These are phyloP conservation scores for Erythrocercus mccallii DNA, from an alignment of 2,113 vertebrate species.

Conservation along the genomic window DNA sequence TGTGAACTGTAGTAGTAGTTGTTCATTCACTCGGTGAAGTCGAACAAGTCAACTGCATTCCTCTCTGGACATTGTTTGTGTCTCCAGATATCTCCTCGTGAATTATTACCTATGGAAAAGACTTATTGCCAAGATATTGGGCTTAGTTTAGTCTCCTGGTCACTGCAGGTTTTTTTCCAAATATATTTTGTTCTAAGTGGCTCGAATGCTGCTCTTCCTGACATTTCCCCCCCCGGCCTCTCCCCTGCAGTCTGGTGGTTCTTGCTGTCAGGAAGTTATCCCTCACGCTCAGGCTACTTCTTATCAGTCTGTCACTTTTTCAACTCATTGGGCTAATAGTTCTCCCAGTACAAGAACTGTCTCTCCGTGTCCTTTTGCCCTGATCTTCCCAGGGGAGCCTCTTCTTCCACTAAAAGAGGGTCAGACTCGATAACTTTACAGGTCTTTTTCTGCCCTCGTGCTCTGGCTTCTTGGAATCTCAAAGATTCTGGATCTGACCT, in stretches of 20 bases:
- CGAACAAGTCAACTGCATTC: not conserved
- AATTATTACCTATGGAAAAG: constrained; percentile 21
- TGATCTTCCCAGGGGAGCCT: not conserved
- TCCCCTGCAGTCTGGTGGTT: constrained; percentile 7
- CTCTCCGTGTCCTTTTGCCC: not conserved
- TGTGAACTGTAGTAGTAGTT: not conserved
- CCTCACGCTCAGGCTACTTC: constrained; percentile 30
- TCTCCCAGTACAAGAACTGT: not conserved
- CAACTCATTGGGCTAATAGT: constrained; percentile 51
- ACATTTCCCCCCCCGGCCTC: not conserved
- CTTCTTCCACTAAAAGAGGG: not conserved
- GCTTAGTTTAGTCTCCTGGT: constrained; percentile 16
- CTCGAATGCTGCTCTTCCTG: not conserved
- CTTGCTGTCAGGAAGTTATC: constrained; percentile 56
- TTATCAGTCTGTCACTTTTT: constrained; percentile 56
- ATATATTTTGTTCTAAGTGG: not conserved
- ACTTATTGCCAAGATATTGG: not conserved
- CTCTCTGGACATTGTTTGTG: constrained; percentile 5
- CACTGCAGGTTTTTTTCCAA: constrained; percentile 4
- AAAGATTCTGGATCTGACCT: not conserved
- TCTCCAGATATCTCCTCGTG: not conserved
- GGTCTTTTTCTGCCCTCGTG: not conserved
- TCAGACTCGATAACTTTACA: not conserved
- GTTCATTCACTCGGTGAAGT: fast-evolving
- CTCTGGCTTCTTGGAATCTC: not conserved